Conservation (phyloP, 2,113 vertebrate species). For the Chiloscyllium plagiosum region DNA sequence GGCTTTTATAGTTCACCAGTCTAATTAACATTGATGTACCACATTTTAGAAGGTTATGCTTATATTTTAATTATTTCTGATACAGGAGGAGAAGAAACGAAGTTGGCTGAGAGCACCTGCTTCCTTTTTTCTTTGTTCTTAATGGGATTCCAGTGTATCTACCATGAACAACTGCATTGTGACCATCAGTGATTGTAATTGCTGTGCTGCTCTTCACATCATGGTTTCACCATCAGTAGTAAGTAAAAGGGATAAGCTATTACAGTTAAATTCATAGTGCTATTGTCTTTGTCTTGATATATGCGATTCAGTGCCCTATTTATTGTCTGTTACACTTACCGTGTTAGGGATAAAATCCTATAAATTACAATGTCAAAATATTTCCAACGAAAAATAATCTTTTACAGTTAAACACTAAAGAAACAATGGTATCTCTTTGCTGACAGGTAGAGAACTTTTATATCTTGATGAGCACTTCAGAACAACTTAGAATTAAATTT, state of each 20-base stretch:
- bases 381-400: neutral
- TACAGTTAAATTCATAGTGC: neutral
- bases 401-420: neutral
- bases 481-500: neutral
- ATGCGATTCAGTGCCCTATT: neutral
- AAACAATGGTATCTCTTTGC: neutral
- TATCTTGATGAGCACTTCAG: neutral
- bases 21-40: constrained; percentile 24
- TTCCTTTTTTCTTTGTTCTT: constrained; percentile 6
- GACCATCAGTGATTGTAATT: neutral
- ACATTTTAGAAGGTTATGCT: constrained; percentile 21
- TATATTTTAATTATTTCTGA: constrained; percentile 5
- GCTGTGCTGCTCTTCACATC: neutral
- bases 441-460: neutral
- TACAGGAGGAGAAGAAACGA: neutral
- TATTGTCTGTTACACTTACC: neutral
- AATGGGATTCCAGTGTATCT: neutral
- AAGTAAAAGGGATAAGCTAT: neutral
- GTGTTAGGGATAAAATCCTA: neutral
- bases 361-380: neutral
- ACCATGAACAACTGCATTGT: neutral
- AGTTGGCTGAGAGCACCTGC: neutral
- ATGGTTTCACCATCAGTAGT: neutral
- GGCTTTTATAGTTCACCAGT: neutral
- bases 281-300: neutral